Percentiles rank a stretch among this genome's conserved stretches.
These are phyloP conservation scores for Nomada goodeniana DNA, from an alignment of 2,888 invertebrate genomes.

Conservation along the genomic window DNA sequence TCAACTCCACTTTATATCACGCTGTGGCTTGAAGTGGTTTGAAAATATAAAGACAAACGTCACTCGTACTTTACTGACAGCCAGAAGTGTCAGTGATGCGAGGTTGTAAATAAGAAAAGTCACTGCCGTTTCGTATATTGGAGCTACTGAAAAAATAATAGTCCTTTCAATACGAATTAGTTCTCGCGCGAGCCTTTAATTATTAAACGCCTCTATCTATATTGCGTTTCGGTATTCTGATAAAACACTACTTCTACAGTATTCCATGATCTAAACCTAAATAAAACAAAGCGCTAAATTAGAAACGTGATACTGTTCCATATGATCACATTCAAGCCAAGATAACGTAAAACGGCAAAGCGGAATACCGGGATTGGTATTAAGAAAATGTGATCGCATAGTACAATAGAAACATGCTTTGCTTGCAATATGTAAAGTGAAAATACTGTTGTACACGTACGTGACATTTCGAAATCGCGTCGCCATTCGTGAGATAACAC, in stretches of 20 bases:
- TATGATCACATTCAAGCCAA: too few species aligned
- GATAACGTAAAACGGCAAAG: not conserved
- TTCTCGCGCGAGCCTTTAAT: not conserved
- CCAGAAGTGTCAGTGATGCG: not conserved
- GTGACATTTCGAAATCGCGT: not conserved
- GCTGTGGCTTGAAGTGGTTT: not conserved
- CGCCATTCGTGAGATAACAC: not conserved
- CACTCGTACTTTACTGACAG: not conserved
- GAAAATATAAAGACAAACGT: conserved; percentile 12
- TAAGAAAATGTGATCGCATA: not conserved
- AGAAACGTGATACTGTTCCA: too few species aligned
- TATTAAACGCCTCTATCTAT: not conserved
- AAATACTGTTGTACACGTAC: not conserved
- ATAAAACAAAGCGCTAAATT: too few species aligned
- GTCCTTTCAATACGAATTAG: not conserved
- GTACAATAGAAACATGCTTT: too few species aligned
- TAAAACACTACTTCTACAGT: too few species aligned
- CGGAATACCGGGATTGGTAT: not conserved
- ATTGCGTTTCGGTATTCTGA: not conserved
- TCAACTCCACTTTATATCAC: not conserved
- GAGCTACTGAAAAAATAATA: not conserved
- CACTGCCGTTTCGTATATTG: not conserved
- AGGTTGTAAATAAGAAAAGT: not conserved
- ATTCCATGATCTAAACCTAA: not conserved
- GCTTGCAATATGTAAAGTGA: not conserved